These are phyloP conservation scores for Oscheius sp. DNA, from an alignment of 1,140 invertebrate genomes.

Conservation along the genomic window DNA sequence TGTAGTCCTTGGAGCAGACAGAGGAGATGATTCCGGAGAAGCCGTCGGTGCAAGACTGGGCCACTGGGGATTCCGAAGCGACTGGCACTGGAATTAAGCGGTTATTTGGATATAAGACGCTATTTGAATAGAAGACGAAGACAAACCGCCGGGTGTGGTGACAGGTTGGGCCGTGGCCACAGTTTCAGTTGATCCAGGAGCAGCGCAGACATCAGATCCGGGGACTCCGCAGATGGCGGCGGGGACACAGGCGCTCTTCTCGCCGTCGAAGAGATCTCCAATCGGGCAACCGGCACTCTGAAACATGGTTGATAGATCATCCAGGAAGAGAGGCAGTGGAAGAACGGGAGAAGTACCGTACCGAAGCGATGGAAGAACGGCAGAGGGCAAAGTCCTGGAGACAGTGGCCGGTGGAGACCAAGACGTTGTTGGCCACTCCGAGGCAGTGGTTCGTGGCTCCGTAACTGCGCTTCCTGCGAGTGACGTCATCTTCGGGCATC, in stretches of 20 bases:
- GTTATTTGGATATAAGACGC: too few species aligned
- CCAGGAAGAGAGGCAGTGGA: not conserved
- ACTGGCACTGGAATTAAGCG: too few species aligned
- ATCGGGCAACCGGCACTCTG: conserved; percentile 16
- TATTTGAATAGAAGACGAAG: too few species aligned
- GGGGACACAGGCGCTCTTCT: not conserved
- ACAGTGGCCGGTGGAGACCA: not conserved
- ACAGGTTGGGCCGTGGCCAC: too few species aligned
- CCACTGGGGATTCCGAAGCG: too few species aligned
- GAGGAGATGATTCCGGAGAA: too few species aligned
- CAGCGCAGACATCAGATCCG: not conserved
- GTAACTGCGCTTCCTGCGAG: not conserved
- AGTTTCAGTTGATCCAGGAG: too few species aligned
- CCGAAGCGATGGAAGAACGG: not conserved
- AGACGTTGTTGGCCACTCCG: not conserved
- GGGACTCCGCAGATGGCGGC: conserved; percentile 4
- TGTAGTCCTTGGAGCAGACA: not conserved
- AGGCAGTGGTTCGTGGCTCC: not conserved
- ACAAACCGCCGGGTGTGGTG: too few species aligned
- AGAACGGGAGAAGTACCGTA: not conserved
- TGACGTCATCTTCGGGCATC: not conserved
- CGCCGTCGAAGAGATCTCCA: conserved; percentile 14
- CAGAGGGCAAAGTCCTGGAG: not conserved
- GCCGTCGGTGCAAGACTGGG: too few species aligned
- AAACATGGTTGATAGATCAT: conserved; percentile 4